A percentile compares a stretch with the other conserved stretches of the same genome.
phyloP scores from a whole-genome alignment of 2,113 vertebrate species.

The Carlito syrichta region DNA sequence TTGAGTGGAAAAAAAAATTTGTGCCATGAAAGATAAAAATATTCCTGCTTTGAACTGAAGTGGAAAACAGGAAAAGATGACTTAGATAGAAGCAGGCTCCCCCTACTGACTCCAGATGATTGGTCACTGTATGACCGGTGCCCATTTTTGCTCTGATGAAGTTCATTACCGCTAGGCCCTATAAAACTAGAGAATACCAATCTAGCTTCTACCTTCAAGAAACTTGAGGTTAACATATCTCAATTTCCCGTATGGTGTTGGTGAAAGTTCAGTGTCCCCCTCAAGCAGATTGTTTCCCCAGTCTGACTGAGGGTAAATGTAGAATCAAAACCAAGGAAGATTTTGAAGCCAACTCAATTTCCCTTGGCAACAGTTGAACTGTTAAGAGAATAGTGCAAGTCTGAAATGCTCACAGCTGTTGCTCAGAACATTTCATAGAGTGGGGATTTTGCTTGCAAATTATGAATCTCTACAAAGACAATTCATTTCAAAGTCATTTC shows the following conservation, averaged over 20 bases:
- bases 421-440: conserved; percentile 71
- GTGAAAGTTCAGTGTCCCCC: conserved; percentile 5
- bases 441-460: conserved; percentile 74
- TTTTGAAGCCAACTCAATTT: conserved; percentile 68
- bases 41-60: neutral
- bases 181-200: neutral
- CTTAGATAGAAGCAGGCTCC: neutral
- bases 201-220: conserved; percentile 9
- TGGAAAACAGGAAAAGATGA: neutral
- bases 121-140: neutral
- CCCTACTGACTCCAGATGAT: neutral
- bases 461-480: conserved; percentile 67
- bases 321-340: conserved; percentile 64
- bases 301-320: conserved; percentile 42
- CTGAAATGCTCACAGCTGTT: conserved; percentile 73
- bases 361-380: conserved; percentile 70
- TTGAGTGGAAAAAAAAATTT: neutral
- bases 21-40: conserved; percentile 27
- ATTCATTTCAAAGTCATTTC: conserved; percentile 71
- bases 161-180: neutral
- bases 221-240: conserved; percentile 24
- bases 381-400: conserved; percentile 60
- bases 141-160: neutral
- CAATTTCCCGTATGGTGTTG: neutral
- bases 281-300: conserved; percentile 37